Evolutionary conservation across 2,888 invertebrate genomes (phyloP), one percentile per base, ranked within the genome.

Genomic region (Hirudinaria manillensis): DNA sequence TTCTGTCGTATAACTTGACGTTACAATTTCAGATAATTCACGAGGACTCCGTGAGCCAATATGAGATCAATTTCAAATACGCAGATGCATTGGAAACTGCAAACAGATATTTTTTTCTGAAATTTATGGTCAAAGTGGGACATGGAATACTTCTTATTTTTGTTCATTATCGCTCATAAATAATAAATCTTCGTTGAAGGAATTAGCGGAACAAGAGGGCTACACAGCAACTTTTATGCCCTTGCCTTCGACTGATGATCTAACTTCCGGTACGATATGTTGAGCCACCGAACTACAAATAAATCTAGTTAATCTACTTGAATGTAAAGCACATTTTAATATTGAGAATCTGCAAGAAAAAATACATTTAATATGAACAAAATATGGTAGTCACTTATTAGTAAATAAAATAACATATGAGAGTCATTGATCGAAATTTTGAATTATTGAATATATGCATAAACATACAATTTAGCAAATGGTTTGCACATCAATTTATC

Each of bases 401-500:
- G n/a, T n/a, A n/a, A n/a, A n/a, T n/a, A n/a, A n/a, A n/a, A n/a
- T n/a, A n/a, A n/a, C n/a, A n/a, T n/a, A n/a, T n/a, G n/a, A n/a
- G n/a, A n/a, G n/a, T n/a, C n/a, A n/a, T n/a, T n/a, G n/a, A n/a
- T n/a, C n/a, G n/a, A n/a, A n/a, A n/a, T n/a, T n/a, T n/a, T n/a
- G n/a, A n/a, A n/a, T n/a, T n/a, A n/a, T n/a, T n/a, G n/a, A n/a
- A n/a, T n/a, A n/a, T n/a, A n/a, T n/a, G n/a, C n/a, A n/a, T n/a
- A n/a, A n/a, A n/a, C n/a, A n/a, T n/a, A 32, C 45, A 36, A n/a
- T 16, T 32, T 75, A 80, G 80, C 78, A 27, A 80, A 77, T 74
- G 80, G 80, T 10, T 74, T 80, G 21, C 80, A 80, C 76, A 68
- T 80, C 53, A 79, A 80, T 72, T 74, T 80, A 24, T 80, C 80